Evolutionary conservation across 1,140 invertebrate genomes (phyloP), one percentile per base, ranked within the genome.

Genomic region (Caligus rogercresseyi): DNA sequence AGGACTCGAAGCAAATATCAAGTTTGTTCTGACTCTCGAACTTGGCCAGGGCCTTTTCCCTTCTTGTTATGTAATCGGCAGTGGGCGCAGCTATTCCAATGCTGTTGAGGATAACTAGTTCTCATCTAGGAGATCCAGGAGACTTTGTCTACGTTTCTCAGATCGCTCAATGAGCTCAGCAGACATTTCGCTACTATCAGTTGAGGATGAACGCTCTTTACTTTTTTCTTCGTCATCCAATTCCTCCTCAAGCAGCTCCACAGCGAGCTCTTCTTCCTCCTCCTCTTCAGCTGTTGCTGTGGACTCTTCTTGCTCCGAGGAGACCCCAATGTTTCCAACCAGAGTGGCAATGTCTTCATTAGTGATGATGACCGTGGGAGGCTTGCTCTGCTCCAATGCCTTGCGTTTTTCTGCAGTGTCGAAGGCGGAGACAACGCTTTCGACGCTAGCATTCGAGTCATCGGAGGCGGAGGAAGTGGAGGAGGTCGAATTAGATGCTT

Each of bases 401-500:
- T n/a, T 7, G n/a, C 31, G 31, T 43, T 43, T 43, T n/a, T 54
- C 53, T 14, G n/a, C 53, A 7, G 53, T 16, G 13, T 54, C 21
- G 16, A 4, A 16, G 53, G 53, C 53, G 13, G 53, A 54, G n/a
- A 54, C 53, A 23, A 54, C 53, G 21, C 53, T 54, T 54, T 54
- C 53, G 11, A 54, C 53, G 16, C 53, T 54, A 16, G 53, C 53
- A 23, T 54, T 23, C 4, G 53, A 54, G 21, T 54, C 21, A 23
- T 19, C 21, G 16, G 4, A 4, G 13, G 54, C 16, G 20, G 54
- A 20, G 11, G 54, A 3, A 23, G 2, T 15, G 19, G 54, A 56
- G 15, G 54, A 56, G 15, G 54, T 16, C n/a, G 54, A 25, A 53
- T 53, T 53, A 53, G 52, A 53, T n/a, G 20, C n/a, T 66, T 84